Percentiles rank a stretch among this genome's conserved stretches.
These are phyloP conservation scores for Ethmia dodecea DNA, from an alignment of 2,888 invertebrate genomes.

Conservation along the genomic window DNA sequence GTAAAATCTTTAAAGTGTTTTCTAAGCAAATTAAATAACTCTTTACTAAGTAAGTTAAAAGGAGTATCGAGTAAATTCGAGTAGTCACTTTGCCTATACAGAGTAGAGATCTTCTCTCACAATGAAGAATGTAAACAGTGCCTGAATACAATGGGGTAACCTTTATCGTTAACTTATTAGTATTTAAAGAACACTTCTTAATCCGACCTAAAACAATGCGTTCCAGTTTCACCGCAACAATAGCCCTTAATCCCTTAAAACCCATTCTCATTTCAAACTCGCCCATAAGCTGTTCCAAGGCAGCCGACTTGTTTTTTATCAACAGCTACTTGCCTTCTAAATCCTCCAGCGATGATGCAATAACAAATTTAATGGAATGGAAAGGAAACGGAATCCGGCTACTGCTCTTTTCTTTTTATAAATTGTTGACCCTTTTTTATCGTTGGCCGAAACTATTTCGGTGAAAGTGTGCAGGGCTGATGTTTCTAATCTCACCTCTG, in stretches of 20 bases:
- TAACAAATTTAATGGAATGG: slow-evolving; percentile 28
- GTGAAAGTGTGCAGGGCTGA: slow-evolving; percentile 20
- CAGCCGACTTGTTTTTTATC: slow-evolving; percentile 23
- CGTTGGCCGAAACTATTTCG: slow-evolving; percentile 32
- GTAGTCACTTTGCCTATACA: no score
- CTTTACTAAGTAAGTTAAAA: no score
- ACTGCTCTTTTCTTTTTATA: slow-evolving; percentile 31
- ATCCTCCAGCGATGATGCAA: slow-evolving; percentile 28
- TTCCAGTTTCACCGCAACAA: slow-evolving; percentile 8
- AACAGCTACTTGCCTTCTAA: slow-evolving; percentile 22
- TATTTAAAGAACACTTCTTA: no score
- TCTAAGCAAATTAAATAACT: no score
- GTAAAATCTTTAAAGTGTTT: no score
- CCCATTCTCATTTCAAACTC: slow-evolving; percentile 20
- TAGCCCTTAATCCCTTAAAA: slow-evolving; percentile 7
- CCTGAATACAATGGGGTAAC: no score
- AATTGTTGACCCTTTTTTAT: slow-evolving; percentile 57
- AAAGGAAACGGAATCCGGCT: slow-evolving; percentile 23
- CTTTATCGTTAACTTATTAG: no score
- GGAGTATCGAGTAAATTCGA: no score
- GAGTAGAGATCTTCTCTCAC: no score
- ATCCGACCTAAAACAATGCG: slow-evolving; percentile 8
- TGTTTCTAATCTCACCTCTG: slow-evolving; percentile 61
- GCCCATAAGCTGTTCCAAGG: slow-evolving; percentile 25
- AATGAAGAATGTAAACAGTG: no score